Base-by-base conservation (phyloP, 2,113 vertebrate genomes). In the Eleginops maclovinus region DNA sequence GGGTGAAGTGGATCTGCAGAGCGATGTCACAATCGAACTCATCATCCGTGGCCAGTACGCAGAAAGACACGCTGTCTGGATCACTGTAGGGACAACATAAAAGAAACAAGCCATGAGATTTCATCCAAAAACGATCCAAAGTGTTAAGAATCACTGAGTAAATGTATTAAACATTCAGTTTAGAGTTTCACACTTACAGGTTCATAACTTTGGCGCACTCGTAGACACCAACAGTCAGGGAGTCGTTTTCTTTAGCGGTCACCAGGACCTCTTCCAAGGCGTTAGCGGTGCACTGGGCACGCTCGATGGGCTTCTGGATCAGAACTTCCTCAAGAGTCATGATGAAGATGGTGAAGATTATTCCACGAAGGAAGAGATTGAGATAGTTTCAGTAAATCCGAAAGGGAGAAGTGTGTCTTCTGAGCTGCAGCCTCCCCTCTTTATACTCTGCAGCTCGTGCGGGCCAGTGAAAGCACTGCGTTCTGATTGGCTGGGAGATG, bases 131-230 rank as follows among this genome's bases (percentile, higher is more conserved):
- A 1, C 0, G 0, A 44, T 4, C 4, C 3, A 64, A 41, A 24
- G 2, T 1, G 10, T 2, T 2, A 3, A 0, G 36, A 1, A 1
- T 7, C 4, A 19, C 0, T 3, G 17, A 15, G n/a, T 0, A 9
- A 5, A 3, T 28, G 9, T 9, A n/a, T 1, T 5, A 6, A 9
- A 26, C 26, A 8, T 19, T 24, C 1, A 24, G 12, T 15, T 12
- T 7, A 8, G n/a, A 60, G 15, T n/a, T 0, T 53, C 24, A 68
- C 91, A 98, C 98, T 99, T 93, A 99, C 98, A 97, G 93, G 61
- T 99, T 99, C 96, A 99, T 96, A 17, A 99, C 94, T 95, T 99
- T 98, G 40, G 98, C 98, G 43, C 97, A 96, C 93, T 99, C 98
- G 82, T 99, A 98, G 75, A 99, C 98, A 17, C 98, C 98, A 0